A percentile compares a stretch with the other conserved stretches of the same genome.
phyloP scores from a whole-genome alignment of 2,113 vertebrate genomes.

The Uria lomvia region DNA sequence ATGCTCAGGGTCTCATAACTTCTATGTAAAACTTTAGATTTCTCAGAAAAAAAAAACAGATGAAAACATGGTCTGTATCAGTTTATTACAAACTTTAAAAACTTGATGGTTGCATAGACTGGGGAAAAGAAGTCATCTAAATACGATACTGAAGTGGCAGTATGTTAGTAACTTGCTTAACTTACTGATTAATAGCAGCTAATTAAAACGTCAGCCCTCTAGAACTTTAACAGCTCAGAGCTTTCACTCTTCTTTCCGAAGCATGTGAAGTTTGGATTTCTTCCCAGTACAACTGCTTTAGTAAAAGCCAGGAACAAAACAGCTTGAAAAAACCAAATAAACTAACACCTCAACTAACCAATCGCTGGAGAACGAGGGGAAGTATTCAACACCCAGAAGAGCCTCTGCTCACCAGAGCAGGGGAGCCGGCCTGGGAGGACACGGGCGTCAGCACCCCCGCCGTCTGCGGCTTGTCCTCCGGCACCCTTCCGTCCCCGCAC shows the following conservation, averaged over 20 bases:
- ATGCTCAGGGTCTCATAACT: background rate
- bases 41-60: background rate
- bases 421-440: background rate
- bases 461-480: too few species aligned
- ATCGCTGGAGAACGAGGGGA: background rate
- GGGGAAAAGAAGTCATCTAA: background rate
- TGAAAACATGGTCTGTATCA: background rate
- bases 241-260: background rate
- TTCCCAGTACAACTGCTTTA: background rate
- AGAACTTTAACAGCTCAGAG: background rate
- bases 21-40: background rate
- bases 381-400: background rate
- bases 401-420: background rate
- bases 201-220: background rate
- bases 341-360: background rate
- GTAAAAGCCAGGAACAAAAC: background rate
- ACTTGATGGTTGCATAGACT: background rate
- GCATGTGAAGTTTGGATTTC: background rate
- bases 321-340: background rate
- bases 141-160: background rate
- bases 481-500: too few species aligned
- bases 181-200: background rate
- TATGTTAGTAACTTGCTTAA: background rate
- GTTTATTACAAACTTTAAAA: background rate
- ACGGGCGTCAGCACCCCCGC: background rate